A percentile compares a stretch with the other conserved stretches of the same genome.
Conservation (phyloP, 2,888 invertebrate species). For the Aricia artaxerxes region DNA sequence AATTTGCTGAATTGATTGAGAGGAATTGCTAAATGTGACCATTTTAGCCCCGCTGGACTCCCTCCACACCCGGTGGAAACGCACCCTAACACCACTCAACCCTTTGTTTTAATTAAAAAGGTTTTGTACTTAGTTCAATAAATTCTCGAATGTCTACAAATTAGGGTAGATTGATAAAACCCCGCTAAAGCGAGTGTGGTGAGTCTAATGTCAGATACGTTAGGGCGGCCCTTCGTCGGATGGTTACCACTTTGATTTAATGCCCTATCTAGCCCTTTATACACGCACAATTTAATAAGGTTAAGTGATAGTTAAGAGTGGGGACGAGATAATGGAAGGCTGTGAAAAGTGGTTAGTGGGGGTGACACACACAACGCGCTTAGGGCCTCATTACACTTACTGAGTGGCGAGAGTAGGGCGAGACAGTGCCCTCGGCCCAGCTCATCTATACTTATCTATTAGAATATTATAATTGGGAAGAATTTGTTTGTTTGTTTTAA, state of each 20-base stretch:
- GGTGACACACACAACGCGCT: neutral
- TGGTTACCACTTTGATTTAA: constrained; percentile 30
- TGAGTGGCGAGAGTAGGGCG: no score
- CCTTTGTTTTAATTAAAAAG: constrained; percentile 23
- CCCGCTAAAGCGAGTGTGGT: constrained; percentile 24
- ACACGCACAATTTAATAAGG: constrained; percentile 30
- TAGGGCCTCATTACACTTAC: neutral
- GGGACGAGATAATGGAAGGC: constrained; percentile 6
- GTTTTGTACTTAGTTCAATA: constrained; percentile 27
- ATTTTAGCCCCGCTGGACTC: no score
- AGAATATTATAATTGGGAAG: no score
- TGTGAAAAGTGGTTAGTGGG: neutral
- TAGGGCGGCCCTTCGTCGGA: constrained; percentile 2
- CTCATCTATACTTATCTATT: no score
- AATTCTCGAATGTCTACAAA: constrained; percentile 27
- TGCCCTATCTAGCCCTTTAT: constrained; percentile 25
- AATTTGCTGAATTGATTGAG: no score
- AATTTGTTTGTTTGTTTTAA: no score
- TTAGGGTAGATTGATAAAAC: constrained; percentile 30
- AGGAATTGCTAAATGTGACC: no score
- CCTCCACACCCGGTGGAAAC: no score
- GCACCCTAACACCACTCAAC: neutral
- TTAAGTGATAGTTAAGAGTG: constrained; percentile 28
- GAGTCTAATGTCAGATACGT: constrained; percentile 20
- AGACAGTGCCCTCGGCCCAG: no score